Evolutionary conservation across 2,888 invertebrate genomes (phyloP), one percentile per base, ranked within the genome.

Genomic region (Megamerina dolium): DNA sequence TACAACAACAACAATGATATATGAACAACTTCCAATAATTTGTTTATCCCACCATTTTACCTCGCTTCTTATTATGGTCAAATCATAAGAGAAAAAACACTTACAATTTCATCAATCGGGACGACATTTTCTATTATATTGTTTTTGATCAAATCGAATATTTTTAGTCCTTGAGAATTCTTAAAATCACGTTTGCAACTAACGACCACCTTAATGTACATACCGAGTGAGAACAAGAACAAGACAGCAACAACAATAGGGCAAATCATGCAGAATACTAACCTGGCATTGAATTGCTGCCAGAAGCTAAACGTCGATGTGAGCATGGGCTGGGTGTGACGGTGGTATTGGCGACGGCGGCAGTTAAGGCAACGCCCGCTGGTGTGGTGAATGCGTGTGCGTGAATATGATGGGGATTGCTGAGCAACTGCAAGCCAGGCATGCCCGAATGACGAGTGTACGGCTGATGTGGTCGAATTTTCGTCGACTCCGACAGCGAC

Each of bases 381-480:
- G 45, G 53, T 21, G 52, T 43, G 20, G 50, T 41, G 18, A 48
- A 43, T 12, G 38, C 50, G 46, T 52, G 53, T 53, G 55, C 53
- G 45, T 65, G 63, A 26, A 64, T 47, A 53, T 65, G 64, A 53
- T 68, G 67, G 26, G 61, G 58, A 50, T 61, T 59, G 27, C 74
- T 75, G 38, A 73, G 59, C 20, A 85, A 81, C 27, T 85, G 82
- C 36, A 61, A 55, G 4, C 58, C 59, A 4, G 83, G 68, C 27
- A 70, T 64, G 30, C 70, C 70, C n/a, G 72, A 71, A 58, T 82
- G 81, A 38, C 88, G 79, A 20, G 63, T 55, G 40, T 61, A 64
- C 1, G 92, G 89, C 64, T 91, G 89, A 63, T 90, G 88, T 5
- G 88, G 91, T 41, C 90, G 78, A 9, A 91, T 87, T 72, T 92